Evolutionary conservation across 2,113 vertebrate genomes (phyloP).

Genomic region (Bombycilla garrulus): DNA sequence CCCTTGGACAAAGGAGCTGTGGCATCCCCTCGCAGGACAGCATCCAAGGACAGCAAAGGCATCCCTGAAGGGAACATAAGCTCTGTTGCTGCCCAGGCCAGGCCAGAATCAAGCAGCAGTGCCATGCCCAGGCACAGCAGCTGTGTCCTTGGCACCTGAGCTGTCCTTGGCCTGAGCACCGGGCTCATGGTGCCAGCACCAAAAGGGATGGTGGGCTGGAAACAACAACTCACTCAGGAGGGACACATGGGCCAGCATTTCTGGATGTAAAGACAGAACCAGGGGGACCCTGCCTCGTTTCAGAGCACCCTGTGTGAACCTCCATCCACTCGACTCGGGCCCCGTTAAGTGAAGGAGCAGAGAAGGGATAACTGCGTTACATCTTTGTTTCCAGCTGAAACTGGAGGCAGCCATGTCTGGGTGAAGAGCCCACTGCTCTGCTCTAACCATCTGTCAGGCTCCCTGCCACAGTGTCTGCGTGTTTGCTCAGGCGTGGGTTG

Average conservation of each 20-base stretch:
- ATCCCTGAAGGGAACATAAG: not conserved
- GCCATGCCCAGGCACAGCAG: not conserved
- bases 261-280: not conserved
- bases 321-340: fast-evolving
- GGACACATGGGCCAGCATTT: fast-evolving
- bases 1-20: not conserved
- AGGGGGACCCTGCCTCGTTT: not conserved
- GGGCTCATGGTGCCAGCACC: not conserved
- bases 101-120: fast-evolving
- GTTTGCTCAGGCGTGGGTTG: not conserved
- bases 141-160: constrained; percentile 8
- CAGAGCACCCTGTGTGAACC: not conserved
- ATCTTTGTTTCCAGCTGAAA: not conserved
- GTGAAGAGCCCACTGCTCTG: not conserved
- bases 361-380: not conserved
- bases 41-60: not conserved
- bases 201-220: not conserved
- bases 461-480: not conserved
- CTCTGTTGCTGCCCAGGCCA: not conserved
- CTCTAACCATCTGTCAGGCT: constrained; percentile 31
- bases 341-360: not conserved
- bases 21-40: not conserved
- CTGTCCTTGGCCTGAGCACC: not conserved
- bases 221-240: not conserved
- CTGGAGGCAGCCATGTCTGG: not conserved